Evolutionary conservation across 2,888 invertebrate species (phyloP), one percentile per base, ranked within the genome.

Genomic region (Drosophila neotestacea): DNA sequence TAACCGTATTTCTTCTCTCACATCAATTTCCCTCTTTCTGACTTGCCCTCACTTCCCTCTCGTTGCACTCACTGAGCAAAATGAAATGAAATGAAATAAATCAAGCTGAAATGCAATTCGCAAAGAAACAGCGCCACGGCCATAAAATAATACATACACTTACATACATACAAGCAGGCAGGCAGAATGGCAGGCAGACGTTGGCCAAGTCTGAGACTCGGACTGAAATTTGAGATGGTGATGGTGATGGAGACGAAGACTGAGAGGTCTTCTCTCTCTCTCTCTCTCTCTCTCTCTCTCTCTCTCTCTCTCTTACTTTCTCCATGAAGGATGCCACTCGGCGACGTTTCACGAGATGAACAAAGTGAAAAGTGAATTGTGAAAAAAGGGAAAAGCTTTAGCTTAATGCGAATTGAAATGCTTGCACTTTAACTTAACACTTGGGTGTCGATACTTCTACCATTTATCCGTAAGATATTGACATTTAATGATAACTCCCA

Each of bases 71-170:
- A 13, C 34, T 75, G 60, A 65, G 75, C 64, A 58, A 73, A 87
- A 81, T 72, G 79, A 84, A 84, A 84, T 84, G 84, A 84, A 84
- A 87, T 77, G 85, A 85, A 85, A 85, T 85, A 87, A 85, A 85
- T 85, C 85, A 85, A 85, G 88, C 85, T 85, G 85, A 85, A 87
- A 85, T 87, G 85, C 85, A 87, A 87, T 87, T 81, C 85, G 85
- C 79, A 78, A 79, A 78, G 81, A 86, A 78, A 84, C 85, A 84
- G 69, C 34, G 44, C 81, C 64, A 84, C 50, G 66, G 77, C 85
- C 79, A 86, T 84, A 86, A 84, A 86, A 86, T 86, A 86, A 86
- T 75, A 77, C 79, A 77, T 70, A 68, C 44, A 22, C 16, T 34
- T n/a, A 34, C 47, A 38, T n/a, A 34, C 47, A 38, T n/a, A 47